Base-by-base conservation (phyloP, 2,888 invertebrate species). In the Trimorus sp. region DNA sequence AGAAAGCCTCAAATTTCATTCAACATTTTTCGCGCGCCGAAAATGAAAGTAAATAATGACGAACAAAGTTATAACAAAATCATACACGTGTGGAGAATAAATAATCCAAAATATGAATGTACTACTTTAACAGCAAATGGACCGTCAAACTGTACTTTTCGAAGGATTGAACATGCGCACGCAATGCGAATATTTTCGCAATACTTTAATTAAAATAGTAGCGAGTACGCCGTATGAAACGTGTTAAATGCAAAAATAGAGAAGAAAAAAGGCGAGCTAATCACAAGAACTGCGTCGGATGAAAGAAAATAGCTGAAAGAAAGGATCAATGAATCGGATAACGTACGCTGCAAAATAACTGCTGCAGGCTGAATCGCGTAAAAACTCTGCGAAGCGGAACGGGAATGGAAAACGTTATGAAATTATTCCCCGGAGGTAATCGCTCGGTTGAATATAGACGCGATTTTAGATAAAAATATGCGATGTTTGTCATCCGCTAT, bases 381-480 rank as follows among this genome's bases (percentile, higher is more conserved):
- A 77, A 81, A 80, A 63, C 37, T 63, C 69, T 14, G 58, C 26
- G 59, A 59, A 81, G 79, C 69, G 60, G 15, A 79, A 80, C 68
- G 74, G 11, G 68, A 63, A 84, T 73, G 75, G 71, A 74, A 75
- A 79, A 65, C 51, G 5, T 58, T 66, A 79, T 70, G 85, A 84
- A 88, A 89, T 89, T 84, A 85, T 86, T 84, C 85, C 85, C 86
- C 54, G 56, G 82, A 66, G 85, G 73, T 82, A 77, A 77, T 81
- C 79, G 78, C 74, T 26, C 26, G 83, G 73, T 78, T 58, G 82
- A 86, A 77, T 73, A 85, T 66, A 79, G 76, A 85, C 83, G 74
- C 84, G 83, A 84, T 85, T 74, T 86, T 85, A 86, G 85, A 86
- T 87, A 88, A 88, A 88, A 88, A 87, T 87, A 86, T 82, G 84